Conservation (phyloP, 2,113 vertebrate species). For the Chrysochloris asiatica region DNA sequence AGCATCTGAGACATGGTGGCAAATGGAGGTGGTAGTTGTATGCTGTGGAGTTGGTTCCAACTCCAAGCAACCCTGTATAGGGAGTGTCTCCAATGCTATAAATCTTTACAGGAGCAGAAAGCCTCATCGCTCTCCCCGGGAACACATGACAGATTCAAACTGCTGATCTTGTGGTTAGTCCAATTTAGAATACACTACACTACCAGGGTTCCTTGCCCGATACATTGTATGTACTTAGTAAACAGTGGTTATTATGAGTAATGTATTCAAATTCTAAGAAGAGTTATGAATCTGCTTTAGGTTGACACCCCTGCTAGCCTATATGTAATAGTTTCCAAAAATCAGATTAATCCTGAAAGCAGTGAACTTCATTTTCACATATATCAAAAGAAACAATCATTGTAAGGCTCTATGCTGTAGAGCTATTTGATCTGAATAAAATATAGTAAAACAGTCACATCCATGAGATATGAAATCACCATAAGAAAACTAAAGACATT, state of each 20-base stretch:
- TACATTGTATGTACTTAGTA: not conserved
- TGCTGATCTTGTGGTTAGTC: no score
- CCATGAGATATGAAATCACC: slow-evolving; percentile 12
- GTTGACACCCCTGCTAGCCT: not conserved
- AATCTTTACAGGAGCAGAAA: no score
- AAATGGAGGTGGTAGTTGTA: no score
- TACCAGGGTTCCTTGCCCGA: no score
- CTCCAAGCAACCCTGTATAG: no score
- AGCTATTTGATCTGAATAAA: slow-evolving; percentile 32
- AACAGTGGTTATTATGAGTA: not conserved
- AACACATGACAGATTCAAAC: no score
- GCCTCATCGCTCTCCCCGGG: no score
- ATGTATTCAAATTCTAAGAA: slow-evolving; percentile 38
- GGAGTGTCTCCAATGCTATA: no score
- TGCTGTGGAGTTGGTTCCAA: no score
- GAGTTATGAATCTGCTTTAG: not conserved
- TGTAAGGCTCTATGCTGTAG: not conserved
- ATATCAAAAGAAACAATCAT: not conserved
- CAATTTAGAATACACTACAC: no score
- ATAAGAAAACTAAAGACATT: slow-evolving; percentile 51
- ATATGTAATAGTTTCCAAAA: not conserved
- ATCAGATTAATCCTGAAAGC: slow-evolving; percentile 28
- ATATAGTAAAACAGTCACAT: slow-evolving; percentile 29
- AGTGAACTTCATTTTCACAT: not conserved
- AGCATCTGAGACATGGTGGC: no score